Conservation (phyloP, 2,797 vertebrate species). For the Enteromius radiatus region DNA sequence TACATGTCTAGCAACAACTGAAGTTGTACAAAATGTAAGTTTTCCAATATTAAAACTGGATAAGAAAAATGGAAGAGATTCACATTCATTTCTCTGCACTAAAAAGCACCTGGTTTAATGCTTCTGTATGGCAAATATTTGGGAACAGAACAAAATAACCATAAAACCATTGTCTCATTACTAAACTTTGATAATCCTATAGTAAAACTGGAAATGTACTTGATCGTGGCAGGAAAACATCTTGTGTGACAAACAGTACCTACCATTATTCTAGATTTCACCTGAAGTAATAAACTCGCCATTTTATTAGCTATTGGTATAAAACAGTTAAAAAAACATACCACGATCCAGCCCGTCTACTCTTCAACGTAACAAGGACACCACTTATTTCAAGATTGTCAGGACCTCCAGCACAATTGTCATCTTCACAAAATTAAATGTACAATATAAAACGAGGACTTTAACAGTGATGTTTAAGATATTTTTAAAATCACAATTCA, state of each 20-base stretch:
- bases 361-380: background rate
- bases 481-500: background rate
- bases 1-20: background rate
- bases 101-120: background rate
- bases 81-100: conserved; percentile 6
- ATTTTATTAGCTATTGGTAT: background rate
- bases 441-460: conserved; percentile 5
- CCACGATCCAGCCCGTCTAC: background rate
- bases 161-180: background rate
- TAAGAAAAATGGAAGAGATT: conserved; percentile 25
- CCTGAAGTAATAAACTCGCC: background rate
- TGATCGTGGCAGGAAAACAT: conserved; percentile 10
- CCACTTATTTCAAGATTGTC: conserved; percentile 34
- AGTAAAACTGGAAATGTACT: background rate
- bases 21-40: conserved; percentile 49
- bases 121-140: background rate
- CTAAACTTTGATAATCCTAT: conserved; percentile 17
- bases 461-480: conserved; percentile 26
- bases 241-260: background rate
- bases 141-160: background rate
- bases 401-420: conserved; percentile 13
- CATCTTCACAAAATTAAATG: background rate
- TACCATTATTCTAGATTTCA: background rate
- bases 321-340: conserved; percentile 4
- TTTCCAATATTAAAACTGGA: conserved; percentile 34